Conservation (phyloP, 2,113 vertebrate species). For the Rattus rattus region DNA sequence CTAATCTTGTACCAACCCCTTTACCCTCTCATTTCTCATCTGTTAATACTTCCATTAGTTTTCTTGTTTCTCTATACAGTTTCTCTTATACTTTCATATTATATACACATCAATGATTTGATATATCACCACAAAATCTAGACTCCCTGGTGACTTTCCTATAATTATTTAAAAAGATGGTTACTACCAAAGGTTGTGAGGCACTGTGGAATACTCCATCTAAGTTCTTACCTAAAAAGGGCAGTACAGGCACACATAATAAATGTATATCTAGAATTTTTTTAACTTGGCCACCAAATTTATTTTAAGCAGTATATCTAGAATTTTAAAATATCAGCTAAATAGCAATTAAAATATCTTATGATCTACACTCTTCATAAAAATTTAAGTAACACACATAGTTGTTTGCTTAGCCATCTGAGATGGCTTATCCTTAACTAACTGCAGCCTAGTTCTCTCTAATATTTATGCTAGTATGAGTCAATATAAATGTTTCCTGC, state of each 20-base stretch:
- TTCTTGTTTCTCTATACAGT: background rate
- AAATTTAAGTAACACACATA: constrained; percentile 44
- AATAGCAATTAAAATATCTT: background rate
- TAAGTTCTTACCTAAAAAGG: background rate
- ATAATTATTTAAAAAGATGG: background rate
- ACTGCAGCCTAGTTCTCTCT: background rate
- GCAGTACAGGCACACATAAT: background rate
- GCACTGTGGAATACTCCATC: background rate
- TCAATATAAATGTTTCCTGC: constrained; percentile 52
- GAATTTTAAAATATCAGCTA: background rate
- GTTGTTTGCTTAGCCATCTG: background rate
- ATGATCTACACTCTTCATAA: constrained; percentile 9
- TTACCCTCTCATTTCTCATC: too few relatives aligned
- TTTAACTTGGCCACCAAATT: too few relatives aligned
- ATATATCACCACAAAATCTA: background rate
- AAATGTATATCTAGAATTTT: background rate
- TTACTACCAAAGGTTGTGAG: background rate
- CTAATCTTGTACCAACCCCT: background rate
- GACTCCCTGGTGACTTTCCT: background rate
- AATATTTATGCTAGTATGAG: constrained; percentile 48
- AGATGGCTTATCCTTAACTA: background rate
- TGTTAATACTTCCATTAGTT: background rate
- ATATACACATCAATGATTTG: background rate
- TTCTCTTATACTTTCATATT: background rate
- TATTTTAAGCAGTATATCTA: too few relatives aligned